phyloP scores from a whole-genome alignment of 2,113 vertebrate species.

The Pelvicachromis taeniatus region DNA sequence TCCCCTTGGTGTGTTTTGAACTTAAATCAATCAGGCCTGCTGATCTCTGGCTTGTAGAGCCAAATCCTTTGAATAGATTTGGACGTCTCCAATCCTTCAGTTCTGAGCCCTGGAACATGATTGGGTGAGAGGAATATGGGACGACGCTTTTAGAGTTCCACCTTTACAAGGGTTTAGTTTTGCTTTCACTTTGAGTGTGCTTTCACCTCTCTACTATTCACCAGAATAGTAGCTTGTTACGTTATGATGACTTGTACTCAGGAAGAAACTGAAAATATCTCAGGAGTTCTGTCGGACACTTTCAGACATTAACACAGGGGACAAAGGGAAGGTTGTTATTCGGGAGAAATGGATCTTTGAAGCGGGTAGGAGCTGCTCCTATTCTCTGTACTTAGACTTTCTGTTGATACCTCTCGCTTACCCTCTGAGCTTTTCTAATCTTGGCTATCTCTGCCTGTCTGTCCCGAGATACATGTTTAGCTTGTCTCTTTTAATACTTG shows the following conservation, averaged over 20 bases:
- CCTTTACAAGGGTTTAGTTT: conserved; percentile 9
- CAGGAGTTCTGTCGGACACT: neutral
- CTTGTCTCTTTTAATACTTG: neutral
- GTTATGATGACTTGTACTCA: neutral
- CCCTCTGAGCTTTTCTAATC: neutral
- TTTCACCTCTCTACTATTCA: neutral
- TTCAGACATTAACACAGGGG: neutral
- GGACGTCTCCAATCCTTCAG: neutral
- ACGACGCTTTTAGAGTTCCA: neutral
- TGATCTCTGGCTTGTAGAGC: conserved; percentile 31
- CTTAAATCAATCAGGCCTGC: conserved; percentile 26
- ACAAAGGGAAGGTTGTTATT: neutral
- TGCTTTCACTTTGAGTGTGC: conserved; percentile 38
- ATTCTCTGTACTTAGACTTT: neutral
- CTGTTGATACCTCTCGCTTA: neutral
- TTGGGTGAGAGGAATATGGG: conserved; percentile 20
- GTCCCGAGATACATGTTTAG: neutral
- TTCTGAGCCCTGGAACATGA: conserved; percentile 16
- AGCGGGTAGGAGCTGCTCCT: conserved; percentile 19
- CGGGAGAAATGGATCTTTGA: neutral
- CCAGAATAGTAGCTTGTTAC: neutral
- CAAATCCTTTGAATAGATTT: conserved; percentile 46
- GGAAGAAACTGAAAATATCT: conserved; percentile 13
- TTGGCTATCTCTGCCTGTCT: neutral
- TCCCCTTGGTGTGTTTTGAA: conserved; percentile 10